A percentile compares a stretch with the other conserved stretches of the same genome.
These are phyloP conservation scores for Gobio occitaniae DNA, from an alignment of 2,797 vertebrate species.

Conservation along the genomic window DNA sequence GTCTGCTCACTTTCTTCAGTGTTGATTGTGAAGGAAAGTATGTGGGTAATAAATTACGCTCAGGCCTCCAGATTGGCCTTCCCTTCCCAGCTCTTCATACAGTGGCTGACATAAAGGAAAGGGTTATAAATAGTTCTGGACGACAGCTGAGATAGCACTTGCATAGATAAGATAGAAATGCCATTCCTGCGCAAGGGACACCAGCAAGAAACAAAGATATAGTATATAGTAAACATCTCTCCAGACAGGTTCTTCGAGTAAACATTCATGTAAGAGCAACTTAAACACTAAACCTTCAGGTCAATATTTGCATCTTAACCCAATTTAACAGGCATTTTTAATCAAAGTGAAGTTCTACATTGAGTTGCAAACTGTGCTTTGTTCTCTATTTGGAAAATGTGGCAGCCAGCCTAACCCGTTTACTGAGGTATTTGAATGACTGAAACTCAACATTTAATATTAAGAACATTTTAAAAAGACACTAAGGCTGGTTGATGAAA, in stretches of 20 bases:
- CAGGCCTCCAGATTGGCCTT: neutral
- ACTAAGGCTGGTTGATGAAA: neutral
- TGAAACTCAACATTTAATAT: neutral
- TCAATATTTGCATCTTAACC: slow-evolving; percentile 9
- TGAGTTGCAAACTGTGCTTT: neutral
- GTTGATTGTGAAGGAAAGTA: neutral
- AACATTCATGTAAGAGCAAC: neutral
- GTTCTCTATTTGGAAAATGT: neutral
- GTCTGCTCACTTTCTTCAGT: neutral
- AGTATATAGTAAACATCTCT: slow-evolving; percentile 4
- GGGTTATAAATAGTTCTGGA: slow-evolving; percentile 61
- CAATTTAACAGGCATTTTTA: neutral
- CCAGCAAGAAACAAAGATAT: slow-evolving; percentile 36
- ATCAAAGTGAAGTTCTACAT: neutral
- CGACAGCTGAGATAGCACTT: slow-evolving; percentile 64
- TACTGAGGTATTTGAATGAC: slow-evolving; percentile 10
- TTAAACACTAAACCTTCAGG: neutral
- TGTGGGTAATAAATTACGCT: neutral
- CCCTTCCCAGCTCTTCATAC: slow-evolving; percentile 14
- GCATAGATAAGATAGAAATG: slow-evolving; percentile 58
- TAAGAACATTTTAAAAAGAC: neutral
- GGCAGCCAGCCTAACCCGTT: neutral
- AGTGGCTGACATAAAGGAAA: slow-evolving; percentile 24
- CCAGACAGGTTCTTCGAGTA: slow-evolving; percentile 20
- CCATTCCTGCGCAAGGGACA: slow-evolving; percentile 37